Base-by-base conservation (phyloP, 2,888 invertebrate species). In the Reticulitermes lucifugus region DNA sequence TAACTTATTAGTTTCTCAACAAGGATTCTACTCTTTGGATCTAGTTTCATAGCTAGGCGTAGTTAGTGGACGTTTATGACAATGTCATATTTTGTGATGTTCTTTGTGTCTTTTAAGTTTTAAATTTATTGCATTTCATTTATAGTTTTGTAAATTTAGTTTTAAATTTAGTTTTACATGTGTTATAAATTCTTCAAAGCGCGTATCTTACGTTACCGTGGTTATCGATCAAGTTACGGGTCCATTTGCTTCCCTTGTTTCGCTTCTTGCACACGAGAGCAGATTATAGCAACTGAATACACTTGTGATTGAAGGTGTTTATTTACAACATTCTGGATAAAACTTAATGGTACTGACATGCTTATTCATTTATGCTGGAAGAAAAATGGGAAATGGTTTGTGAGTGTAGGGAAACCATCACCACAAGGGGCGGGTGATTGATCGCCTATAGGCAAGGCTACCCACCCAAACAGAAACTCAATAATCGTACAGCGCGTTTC, bases 341-440 rank as follows among this genome's bases (percentile, higher is more conserved):
- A 55, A 79, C 51, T 79, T 51, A 79, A 79, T 79, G 79, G 51
- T 43, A n/a, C n/a, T 79, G 79, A 41, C 59, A 18, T 25, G 60
- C 60, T 80, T 80, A 55, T 46, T 80, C 80, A 80, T 80, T 80
- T 80, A 80, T 60, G 80, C 59, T 80, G 80, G 60, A 80, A 80
- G 59, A 80, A 55, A 55, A 79, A 79, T 79, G 79, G 79, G 9
- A 41, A 73, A 73, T 5, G 73, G 73, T 22, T 35, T 35, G 41
- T 21, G 35, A 12, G 46, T 25, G n/a, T 46, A 22, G 21, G 60
- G 60, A 46, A 46, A 46, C 5, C 55, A 14, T 55, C 55, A 55
- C 4, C 65, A 65, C n/a, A n/a, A 9, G n/a, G 60, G 29, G 21
- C 51, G 60, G 60, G 55, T 80, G 80, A 80, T 80, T 80, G 80